Percentiles rank a stretch among this genome's conserved stretches.
These are phyloP conservation scores for Anarhynchus alexandrinus DNA, from an alignment of 2,113 vertebrate species.

Conservation along the genomic window DNA sequence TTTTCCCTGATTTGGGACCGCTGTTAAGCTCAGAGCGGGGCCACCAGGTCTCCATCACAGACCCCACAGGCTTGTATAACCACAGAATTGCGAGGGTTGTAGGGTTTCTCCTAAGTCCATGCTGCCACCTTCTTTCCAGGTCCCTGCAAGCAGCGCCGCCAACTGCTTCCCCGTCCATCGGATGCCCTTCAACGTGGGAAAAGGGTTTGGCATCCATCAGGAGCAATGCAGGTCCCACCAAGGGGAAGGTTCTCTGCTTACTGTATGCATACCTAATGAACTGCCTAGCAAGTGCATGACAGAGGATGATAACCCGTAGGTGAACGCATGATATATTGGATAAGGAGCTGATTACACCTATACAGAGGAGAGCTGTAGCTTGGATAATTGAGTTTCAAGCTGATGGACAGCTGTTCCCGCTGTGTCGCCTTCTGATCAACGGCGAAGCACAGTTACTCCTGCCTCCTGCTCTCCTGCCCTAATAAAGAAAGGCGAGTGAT, in stretches of 20 bases:
- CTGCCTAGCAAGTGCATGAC: neutral
- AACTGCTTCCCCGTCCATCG: neutral
- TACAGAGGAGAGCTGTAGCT: neutral
- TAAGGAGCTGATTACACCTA: neutral
- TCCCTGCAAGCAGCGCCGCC: neutral
- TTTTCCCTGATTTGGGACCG: fast-evolving
- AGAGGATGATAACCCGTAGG: neutral
- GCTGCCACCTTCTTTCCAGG: neutral
- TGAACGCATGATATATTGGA: neutral
- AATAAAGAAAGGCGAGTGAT: fast-evolving
- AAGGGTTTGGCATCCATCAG: neutral
- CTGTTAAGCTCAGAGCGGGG: neutral
- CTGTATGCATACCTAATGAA: neutral
- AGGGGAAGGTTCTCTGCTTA: neutral
- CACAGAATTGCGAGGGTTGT: too few species aligned
- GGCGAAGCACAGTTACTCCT: fast-evolving
- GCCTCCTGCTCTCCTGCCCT: neutral
- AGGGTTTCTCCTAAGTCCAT: neutral
- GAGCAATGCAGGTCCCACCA: neutral
- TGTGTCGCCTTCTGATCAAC: neutral
- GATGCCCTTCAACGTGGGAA: neutral
- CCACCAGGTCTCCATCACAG: neutral
- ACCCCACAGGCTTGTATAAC: neutral
- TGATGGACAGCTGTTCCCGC: neutral
- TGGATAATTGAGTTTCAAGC: neutral